Evolutionary conservation across 2,113 vertebrate genomes (phyloP), one percentile per base, ranked within the genome.

Genomic region (Manacus vitellinus): DNA sequence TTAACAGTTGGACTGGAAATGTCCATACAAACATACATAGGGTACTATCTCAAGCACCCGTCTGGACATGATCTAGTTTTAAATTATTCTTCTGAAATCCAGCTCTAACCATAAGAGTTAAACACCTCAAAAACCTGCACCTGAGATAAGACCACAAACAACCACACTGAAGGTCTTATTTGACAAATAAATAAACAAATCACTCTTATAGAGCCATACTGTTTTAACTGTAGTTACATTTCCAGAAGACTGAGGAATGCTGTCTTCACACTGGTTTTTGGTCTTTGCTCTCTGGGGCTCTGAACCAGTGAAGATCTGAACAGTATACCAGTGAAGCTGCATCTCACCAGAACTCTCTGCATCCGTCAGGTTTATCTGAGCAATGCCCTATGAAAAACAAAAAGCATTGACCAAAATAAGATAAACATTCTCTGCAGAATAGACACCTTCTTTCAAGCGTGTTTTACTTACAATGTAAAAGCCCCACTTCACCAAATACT

Each of bases 271-370:
- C 9, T 92, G 94, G 43, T 82, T 97, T n/a, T 95, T 97, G 80
- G 85, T 99, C 97, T 46, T 97, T 33, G 71, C 87, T 94, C 80
- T 85, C 27, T 98, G 97, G 3, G 95, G 89, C 65, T 99, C 98
- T 1, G 97, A 88, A 93, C 98, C 98, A 76, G 97, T 96, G 96
- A 99, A 97, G 95, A 98, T 98, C 89, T 99, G 98, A 63, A 99
- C 97, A 10, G 98, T 56, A 91, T 99, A 98, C 99, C 99, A 99
- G 92, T 98, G 98, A 96, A 99, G 98, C 85, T 98, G 97, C 99
- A 99, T 99, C 56, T 99, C 99, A 8, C 97, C 91, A 35, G 95
- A 98, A 73, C 95, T 98, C 61, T 99, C 98, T 56, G 97, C 98
- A 41, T 99, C 98, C 2, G 97, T 98, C 98, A 99, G 92, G 66